Evolutionary conservation across 92 coral and sea anemone genomes (phyloP), one percentile per base, ranked within the genome.

Genomic region (Nematostella vectensis): DNA sequence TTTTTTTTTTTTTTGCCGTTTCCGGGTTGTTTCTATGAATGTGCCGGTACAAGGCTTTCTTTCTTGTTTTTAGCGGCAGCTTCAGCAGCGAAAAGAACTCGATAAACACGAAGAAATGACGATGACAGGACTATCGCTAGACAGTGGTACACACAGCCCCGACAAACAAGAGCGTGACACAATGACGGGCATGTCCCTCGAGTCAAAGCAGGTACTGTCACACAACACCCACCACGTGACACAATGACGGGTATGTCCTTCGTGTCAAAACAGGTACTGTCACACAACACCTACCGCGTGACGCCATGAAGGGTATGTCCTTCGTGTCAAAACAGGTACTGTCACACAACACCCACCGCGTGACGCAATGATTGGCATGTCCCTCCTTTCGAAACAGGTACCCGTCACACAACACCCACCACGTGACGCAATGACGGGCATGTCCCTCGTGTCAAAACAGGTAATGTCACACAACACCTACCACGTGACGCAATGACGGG

Each of bases 211-310:
- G 67, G 47, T 54, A 3, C 58, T 22, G 0, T 27, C 0, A 52
- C 31, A 33, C 40, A 6, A 33, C 15, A 33, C 40, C 15, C 40
- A 6, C 6, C 6, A 15, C 40, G 15, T 33, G 40, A 58, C 27
- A 78, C 93, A 3, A 77, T 76, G 80, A 74, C 94, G 8, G 70
- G 82, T 19, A 48, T 55, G 28, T 80, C 94, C 0, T 21, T 74
- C 23, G 75, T 55, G 25, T 58, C 57, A 27, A 82, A 75, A 36
- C 70, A 52, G 67, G 47, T 54, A 3, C 58, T 22, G 0, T 27
- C 0, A 52, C 31, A 33, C 40, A 6, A 33, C 15, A 33, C 40
- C 15, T 15, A 6, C 6, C 6, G 40, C 40, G 15, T 33, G 40
- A 58, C 27, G 73, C 93, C 2, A 77, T 76, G 80, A 74, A 87